Evolutionary conservation across 2,888 invertebrate species (phyloP).

Genomic region (Drosophila kambysellisi): DNA sequence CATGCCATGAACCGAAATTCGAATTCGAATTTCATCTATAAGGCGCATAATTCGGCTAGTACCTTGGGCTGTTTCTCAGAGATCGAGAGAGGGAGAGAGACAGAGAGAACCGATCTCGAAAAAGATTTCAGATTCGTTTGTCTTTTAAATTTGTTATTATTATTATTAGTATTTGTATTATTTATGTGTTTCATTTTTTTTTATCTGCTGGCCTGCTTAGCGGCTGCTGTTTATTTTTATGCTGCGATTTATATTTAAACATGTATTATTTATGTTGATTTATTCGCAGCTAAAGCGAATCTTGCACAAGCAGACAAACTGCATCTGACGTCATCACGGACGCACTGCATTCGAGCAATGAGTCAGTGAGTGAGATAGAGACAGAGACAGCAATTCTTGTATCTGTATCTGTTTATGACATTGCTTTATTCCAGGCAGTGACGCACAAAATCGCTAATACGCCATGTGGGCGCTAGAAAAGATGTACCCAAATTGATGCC

Average conservation of each 20-base stretch:
- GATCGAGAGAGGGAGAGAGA: conserved; percentile 8
- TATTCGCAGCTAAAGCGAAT: conserved; percentile 24
- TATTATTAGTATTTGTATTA: conserved; percentile 40
- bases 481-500: conserved; percentile 19
- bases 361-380: conserved; percentile 30
- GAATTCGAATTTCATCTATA: conserved; percentile 30
- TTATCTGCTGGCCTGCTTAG: conserved; percentile 61
- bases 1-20: conserved; percentile 44
- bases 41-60: conserved; percentile 42
- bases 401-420: background rate
- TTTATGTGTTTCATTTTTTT: conserved; percentile 22
- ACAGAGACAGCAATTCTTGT: background rate
- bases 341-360: conserved; percentile 31
- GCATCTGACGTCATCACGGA: conserved; percentile 53
- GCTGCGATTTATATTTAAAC: conserved; percentile 56
- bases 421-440: conserved; percentile 51
- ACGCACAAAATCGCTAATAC: conserved; percentile 53
- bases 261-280: conserved; percentile 52
- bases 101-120: conserved; percentile 27
- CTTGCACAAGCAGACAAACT: conserved; percentile 25
- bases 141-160: conserved; percentile 40
- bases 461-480: conserved; percentile 53
- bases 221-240: conserved; percentile 63
- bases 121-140: conserved; percentile 28
- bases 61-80: conserved; percentile 54